Evolutionary conservation across 2,797 vertebrate genomes (phyloP), one percentile per base, ranked within the genome.

Genomic region (Lophotriccus pileatus): DNA sequence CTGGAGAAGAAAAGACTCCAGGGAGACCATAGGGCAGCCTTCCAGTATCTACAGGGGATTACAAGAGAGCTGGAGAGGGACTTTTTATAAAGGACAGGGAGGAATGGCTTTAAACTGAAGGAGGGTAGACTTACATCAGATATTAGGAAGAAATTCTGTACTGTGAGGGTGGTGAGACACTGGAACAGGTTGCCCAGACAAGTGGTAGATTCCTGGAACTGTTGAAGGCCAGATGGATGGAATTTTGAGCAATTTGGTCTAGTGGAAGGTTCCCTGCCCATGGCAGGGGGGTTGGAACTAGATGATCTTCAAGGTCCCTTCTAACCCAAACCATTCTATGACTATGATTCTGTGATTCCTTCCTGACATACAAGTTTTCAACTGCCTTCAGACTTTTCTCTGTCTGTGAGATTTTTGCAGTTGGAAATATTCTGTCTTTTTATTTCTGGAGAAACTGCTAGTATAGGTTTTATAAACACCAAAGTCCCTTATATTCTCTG

Each of bases 1-100:
- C 36, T 62, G 23, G 55, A 21, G 27, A 56, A 6, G 27, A 55
- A 13, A 30, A 56, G 47, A 9, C 12, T 28, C 43, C 36, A 56
- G 8, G 17, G 20, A 50, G 20, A 43, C 12, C 0, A 0, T 10
- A 24, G 4, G 43, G 10, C 9, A 63, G 34, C 15, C 16, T 24
- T 83, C 43, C 20, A 56, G 36, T 62, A 49, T 23, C 32, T n/a
- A 63, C 28, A 76, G 20, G 11, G 4, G 27, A 36, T 9, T n/a
- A 18, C 21, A 82, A 25, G 13, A 62, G 7, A 49, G 4, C 7
- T 28, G 16, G 32, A 43, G 7, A 62, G 21, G 12, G 18, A 47
- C 15, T 41, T 47, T 43, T n/a, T 4, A 2, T 27, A 68, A 55
- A 60, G 18, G 25, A 88, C 39, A 53, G 16, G 20, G 11, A 5